Evolutionary conservation across 2,888 invertebrate species (phyloP), one percentile per base, ranked within the genome.

Genomic region (Exocentrus adspersus): DNA sequence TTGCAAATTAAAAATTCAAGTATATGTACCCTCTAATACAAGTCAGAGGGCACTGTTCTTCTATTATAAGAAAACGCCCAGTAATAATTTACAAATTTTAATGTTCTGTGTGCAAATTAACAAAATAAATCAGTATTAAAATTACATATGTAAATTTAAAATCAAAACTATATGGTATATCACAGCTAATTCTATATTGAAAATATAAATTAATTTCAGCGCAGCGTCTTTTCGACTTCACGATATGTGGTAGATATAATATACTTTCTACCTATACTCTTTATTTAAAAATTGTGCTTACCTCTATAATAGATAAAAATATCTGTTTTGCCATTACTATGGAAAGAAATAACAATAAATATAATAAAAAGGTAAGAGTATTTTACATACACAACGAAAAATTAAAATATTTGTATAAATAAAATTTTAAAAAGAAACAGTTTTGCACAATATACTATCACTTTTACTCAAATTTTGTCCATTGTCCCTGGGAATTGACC

Each of bases 401-500:
- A 60, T 60, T 43, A 67, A 60, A 43, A 56, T 21, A 28, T 45
- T 37, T 69, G 59, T 70, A 71, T 69, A 71, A 67, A 69, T 67
- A 69, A 68, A 68, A 65, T 66, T 68, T 68, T 59, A 62, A 69
- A 28, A 46, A 65, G 52, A 56, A 68, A 64, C 62, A 65, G 65
- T 61, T 48, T 67, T 60, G 65, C 68, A 64, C 66, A 51, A 37
- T 62, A 50, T 60, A 65, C 21, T 52, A 32, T 56, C 24, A 17
- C 69, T 63, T 65, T 81, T 79, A 87, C 66, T 87, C 87, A 75
- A 87, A 87, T 79, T 85, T 87, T 62, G 87, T 87, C 87, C 87
- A 87, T 74, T 87, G 85, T 67, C 84, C 85, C 75, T 86, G 85
- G 21, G 84, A 80, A 70, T 84, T 85, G 69, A 84, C 83, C 73